Evolutionary conservation across 2,113 vertebrate genomes (phyloP), one percentile per base, ranked within the genome.

Genomic region (Lophura nycthemera): DNA sequence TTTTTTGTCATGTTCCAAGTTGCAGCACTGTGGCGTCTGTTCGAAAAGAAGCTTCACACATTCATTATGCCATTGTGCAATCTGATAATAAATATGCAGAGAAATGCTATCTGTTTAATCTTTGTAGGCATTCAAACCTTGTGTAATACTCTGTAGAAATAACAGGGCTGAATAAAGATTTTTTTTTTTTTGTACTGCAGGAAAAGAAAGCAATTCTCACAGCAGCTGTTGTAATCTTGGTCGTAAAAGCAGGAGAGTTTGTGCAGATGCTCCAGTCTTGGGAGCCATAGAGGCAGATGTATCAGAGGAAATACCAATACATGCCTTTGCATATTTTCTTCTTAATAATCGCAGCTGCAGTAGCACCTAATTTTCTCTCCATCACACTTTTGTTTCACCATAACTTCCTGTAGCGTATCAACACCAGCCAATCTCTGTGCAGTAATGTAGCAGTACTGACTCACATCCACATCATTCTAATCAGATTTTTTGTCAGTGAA

Each of bases 161-260:
- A 83, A 95, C 57, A 48, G 40, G 25, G 29, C 19, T 93, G 88
- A 94, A 94, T 88, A 86, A 85, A 92, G 93, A 70, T 92, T 25
- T 25, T 52, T 54, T 27, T 29, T 29, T 89, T 74, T 71, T 77
- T 81, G 36, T 76, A 61, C 40, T 75, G 54, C 45, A 92, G 75
- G 77, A 95, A 95, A 92, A 93, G 32, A 83, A 80, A 86, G n/a
- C 57, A 91, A 92, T 89, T 92, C 78, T 95, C 92, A 76, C 22
- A 93, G 82, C 90, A 95, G 76, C 86, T 95, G 74, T 74, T 91
- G 47, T 45, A 92, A 88, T 94, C 76, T 86, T 91, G 61, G 4
- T 69, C 59, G 81, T 78, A 91, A 94, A 92, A 90, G 25, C 65
- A 83, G 48, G 22, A 85, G 32, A 83, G 59, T 22, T 96, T 56